Evolutionary conservation across 2,888 invertebrate species (phyloP).

Genomic region (Piscicola geometra): DNA sequence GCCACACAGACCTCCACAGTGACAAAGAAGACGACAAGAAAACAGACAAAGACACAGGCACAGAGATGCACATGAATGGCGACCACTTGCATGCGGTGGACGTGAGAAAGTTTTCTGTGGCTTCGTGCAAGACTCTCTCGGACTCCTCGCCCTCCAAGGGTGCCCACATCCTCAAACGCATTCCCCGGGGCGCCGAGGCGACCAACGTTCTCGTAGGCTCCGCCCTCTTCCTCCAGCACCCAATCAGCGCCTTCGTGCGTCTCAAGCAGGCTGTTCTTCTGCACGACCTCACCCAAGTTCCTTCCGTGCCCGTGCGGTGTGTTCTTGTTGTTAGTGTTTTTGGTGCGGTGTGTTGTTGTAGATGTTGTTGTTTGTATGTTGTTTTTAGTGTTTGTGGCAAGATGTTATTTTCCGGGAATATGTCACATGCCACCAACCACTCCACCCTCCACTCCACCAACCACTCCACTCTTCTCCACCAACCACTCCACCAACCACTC

Average conservation of each 20-base stretch:
- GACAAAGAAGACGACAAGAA: too few species aligned
- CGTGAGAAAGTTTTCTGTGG: not conserved
- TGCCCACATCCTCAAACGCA: conserved; percentile 57
- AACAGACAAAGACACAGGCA: not conserved
- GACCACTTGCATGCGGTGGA: not conserved
- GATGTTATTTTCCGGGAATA: too few species aligned
- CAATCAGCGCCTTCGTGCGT: conserved; percentile 80
- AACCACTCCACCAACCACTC: too few species aligned
- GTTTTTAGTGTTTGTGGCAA: too few species aligned
- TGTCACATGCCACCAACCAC: too few species aligned
- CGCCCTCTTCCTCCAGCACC: conserved; percentile 76
- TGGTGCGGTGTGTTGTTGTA: too few species aligned
- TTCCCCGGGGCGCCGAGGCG: conserved; percentile 82
- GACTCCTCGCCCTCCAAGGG: not conserved
- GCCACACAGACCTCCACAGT: too few species aligned
- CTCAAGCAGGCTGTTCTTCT: conserved; percentile 48
- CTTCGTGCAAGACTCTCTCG: conserved; percentile 23
- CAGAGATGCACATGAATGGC: too few species aligned
- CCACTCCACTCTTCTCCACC: too few species aligned
- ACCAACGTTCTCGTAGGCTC: conserved; percentile 83
- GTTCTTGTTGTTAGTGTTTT: too few species aligned
- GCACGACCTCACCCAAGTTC: conserved; percentile 58
- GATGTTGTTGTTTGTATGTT: too few species aligned
- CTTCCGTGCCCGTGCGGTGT: conserved; percentile 73
- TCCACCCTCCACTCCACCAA: too few species aligned